Evolutionary conservation across 2,888 invertebrate species (phyloP).

Genomic region (Hermaeophaga mercurialis): DNA sequence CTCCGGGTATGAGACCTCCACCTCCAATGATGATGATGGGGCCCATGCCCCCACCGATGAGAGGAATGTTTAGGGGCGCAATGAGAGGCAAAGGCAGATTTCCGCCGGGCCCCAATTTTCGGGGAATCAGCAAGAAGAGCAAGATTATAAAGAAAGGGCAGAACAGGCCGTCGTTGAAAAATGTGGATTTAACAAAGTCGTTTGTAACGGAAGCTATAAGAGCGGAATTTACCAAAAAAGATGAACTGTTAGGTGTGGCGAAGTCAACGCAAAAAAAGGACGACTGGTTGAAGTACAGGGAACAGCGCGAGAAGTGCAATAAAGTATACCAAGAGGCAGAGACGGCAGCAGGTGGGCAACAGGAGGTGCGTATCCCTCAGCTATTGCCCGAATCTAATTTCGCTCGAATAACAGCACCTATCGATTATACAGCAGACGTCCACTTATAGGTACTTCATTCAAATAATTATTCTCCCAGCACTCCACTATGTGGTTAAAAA

Average conservation of each 20-base stretch:
- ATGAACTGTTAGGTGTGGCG: conserved; percentile 60
- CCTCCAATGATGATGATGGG: conserved; percentile 50
- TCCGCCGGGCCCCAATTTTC: conserved; percentile 36
- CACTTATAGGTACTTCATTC: conserved; percentile 55
- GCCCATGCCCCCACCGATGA: conserved; percentile 40
- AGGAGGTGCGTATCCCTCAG: conserved; percentile 61
- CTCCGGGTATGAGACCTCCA: conserved; percentile 40
- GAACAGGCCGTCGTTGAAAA: conserved; percentile 43
- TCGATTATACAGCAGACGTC: conserved; percentile 59
- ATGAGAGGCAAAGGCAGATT: conserved; percentile 38
- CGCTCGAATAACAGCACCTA: conserved; percentile 55
- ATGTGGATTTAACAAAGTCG: conserved; percentile 60
- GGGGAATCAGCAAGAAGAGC: conserved; percentile 48
- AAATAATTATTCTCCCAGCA: conserved; percentile 34
- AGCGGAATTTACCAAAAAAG: conserved; percentile 57
- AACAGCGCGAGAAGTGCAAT: conserved; percentile 64
- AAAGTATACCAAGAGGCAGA: conserved; percentile 63
- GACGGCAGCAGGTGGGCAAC: conserved; percentile 61
- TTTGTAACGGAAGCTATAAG: conserved; percentile 65
- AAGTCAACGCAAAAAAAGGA: conserved; percentile 59
- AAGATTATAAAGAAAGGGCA: conserved; percentile 47
- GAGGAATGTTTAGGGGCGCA: conserved; percentile 42
- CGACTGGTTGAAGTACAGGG: conserved; percentile 63
- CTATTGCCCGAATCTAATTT: conserved; percentile 56
- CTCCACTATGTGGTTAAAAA: conserved; percentile 29